Evolutionary conservation across 1,140 invertebrate species (phyloP).

Genomic region (Scaptomyza pallida): DNA sequence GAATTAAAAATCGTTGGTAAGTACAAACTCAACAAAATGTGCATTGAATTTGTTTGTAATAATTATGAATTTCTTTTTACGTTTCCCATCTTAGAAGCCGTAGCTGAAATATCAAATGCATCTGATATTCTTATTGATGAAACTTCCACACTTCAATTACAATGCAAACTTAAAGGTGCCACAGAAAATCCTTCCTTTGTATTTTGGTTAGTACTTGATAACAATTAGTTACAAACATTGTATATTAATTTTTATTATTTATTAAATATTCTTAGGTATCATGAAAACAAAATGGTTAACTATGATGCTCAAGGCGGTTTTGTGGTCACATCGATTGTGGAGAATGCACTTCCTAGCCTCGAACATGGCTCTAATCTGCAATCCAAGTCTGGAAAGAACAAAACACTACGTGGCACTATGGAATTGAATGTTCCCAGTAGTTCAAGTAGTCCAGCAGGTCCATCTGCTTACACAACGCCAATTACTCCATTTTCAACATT

Average conservation of each 20-base stretch:
- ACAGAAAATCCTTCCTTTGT: constrained; percentile 91
- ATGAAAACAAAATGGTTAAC: constrained; percentile 90
- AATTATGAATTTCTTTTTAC: neutral
- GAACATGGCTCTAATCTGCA: constrained; percentile 40
- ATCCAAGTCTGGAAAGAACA: constrained; percentile 32
- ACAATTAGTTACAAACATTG: neutral
- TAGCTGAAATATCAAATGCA: constrained; percentile 90
- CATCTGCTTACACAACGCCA: constrained; percentile 23
- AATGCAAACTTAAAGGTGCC: constrained; percentile 89
- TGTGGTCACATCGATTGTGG: constrained; percentile 76
- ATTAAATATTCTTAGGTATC: constrained; percentile 84
- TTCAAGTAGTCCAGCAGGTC: constrained; percentile 1
- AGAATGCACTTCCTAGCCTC: constrained; percentile 33
- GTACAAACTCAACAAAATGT: constrained; percentile 73
- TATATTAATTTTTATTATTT: neutral
- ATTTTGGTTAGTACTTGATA: constrained; percentile 86
- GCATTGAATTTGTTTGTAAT: neutral
- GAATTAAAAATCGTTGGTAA: constrained; percentile 91
- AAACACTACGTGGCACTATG: constrained; percentile 31
- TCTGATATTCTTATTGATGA: constrained; percentile 91
- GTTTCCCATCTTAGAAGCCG: constrained; percentile 86
- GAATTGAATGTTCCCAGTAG: constrained; percentile 29
- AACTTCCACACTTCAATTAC: constrained; percentile 89
- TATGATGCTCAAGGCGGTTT: constrained; percentile 86
- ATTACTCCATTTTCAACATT: constrained; percentile 38